These are phyloP conservation scores for Chauna torquata DNA, from an alignment of 2,113 vertebrate species.

Conservation along the genomic window DNA sequence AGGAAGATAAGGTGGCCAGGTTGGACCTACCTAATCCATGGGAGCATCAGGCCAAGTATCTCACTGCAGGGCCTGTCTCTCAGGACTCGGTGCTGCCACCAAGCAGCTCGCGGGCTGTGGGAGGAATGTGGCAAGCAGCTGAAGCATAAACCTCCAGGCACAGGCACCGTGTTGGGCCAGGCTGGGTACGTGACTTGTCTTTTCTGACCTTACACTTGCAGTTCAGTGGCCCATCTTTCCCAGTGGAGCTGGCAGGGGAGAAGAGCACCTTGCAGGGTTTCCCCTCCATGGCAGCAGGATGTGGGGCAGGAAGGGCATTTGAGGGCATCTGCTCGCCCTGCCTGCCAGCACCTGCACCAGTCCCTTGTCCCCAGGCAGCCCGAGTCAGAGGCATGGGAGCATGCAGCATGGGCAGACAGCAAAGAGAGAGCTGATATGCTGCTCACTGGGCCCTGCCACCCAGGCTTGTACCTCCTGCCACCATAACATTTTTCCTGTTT, in stretches of 20 bases:
- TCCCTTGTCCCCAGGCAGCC: background rate
- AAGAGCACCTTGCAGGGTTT: background rate
- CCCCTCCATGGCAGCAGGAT: background rate
- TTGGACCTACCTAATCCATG: background rate
- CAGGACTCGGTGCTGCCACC: background rate
- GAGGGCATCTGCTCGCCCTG: background rate
- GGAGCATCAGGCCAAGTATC: background rate
- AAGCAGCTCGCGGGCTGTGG: background rate
- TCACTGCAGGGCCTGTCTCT: background rate
- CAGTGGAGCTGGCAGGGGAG: background rate
- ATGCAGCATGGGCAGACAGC: background rate
- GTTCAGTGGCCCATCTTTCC: background rate
- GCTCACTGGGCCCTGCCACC: accelerated
- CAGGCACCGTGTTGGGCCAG: background rate
- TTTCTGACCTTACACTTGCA: background rate
- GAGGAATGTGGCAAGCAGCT: background rate
- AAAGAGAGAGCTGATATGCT: background rate
- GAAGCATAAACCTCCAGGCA: background rate
- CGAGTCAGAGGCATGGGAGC: accelerated
- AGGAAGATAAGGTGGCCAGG: background rate
- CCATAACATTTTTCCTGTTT: background rate
- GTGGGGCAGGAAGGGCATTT: background rate
- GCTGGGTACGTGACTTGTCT: background rate
- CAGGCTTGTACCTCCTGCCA: background rate
- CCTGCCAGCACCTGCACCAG: background rate